Percentiles rank a stretch among this genome's conserved stretches.
Evolutionary conservation across 2,113 vertebrate species (phyloP).

Genomic region (Cacatua alba): DNA sequence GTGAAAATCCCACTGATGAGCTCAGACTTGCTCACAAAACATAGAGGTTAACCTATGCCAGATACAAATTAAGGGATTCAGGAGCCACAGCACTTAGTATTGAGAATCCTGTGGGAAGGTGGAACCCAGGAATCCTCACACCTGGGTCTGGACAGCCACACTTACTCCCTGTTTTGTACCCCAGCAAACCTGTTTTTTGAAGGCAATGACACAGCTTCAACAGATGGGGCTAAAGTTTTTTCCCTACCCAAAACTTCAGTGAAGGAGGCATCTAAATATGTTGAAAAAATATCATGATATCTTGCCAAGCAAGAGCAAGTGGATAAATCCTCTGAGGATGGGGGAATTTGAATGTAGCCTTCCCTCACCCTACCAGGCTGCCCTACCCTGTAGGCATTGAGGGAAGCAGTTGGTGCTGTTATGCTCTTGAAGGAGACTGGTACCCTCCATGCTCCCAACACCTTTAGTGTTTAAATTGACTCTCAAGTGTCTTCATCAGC

Average conservation of each 20-base stretch:
- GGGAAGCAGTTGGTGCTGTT: neutral
- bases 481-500: neutral
- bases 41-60: neutral
- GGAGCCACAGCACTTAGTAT: neutral
- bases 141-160: neutral
- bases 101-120: neutral
- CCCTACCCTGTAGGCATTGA: neutral
- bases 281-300: neutral
- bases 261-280: neutral
- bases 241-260: neutral
- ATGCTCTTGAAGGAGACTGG: neutral
- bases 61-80: neutral
- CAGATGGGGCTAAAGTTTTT: neutral
- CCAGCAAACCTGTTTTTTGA: neutral
- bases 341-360: neutral
- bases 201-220: neutral
- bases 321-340: neutral
- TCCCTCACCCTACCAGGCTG: neutral
- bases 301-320: neutral
- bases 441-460: neutral
- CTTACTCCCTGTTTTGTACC: neutral
- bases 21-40: neutral
- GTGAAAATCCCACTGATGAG: neutral
- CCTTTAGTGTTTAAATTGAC: neutral
- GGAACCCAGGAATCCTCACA: neutral